Evolutionary conservation across 2,888 invertebrate genomes (phyloP), one percentile per base, ranked within the genome.

Genomic region (Megamerina dolium): DNA sequence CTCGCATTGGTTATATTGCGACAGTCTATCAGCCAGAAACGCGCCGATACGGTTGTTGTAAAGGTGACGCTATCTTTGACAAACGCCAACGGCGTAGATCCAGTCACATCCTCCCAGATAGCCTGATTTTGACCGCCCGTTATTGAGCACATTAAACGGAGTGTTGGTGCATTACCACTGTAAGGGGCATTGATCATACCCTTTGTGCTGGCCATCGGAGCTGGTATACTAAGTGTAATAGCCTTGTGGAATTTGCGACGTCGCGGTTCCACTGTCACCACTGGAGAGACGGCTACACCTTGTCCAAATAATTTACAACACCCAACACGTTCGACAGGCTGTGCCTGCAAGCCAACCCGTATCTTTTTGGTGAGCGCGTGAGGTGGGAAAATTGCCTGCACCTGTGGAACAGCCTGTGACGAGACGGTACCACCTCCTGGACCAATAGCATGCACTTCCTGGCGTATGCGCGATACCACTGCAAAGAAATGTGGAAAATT

Each of bases 401-500:
- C 83, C 73, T 92, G 85, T 4, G 94, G 91, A 42, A 97, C 94
- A 51, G 96, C 83, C 57, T 87, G 85, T 35, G 95, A 95, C 56
- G 91, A 90, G 46, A 99, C 87, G 59, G 95, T 92, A 41, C 97
- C 97, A 41, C 99, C 99, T 64, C 96, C 96, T 1, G 94, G 90
- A 2, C 97, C 99, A 54, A 99, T 93, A 48, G 88, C 87, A 73
- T 95, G 94, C 43, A 95, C 91, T 73, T 99, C 97, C 73, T 99
- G 97, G 3, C 93, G 80, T 49, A 96, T 83, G 42, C 97, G 81
- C 5, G 94, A 93, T 44, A 96, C 87, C 37, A 96, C 88, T 12
- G 96, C 96, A 66, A 99, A 89, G 73, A 97, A 99, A 75, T 95
- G 94, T 0, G 99, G 99, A 73, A 99, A 95, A 74, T 95, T 96